These are phyloP conservation scores for Paragorgia papillata DNA, from an alignment of 92 coral and sea anemone genomes.

Conservation along the genomic window DNA sequence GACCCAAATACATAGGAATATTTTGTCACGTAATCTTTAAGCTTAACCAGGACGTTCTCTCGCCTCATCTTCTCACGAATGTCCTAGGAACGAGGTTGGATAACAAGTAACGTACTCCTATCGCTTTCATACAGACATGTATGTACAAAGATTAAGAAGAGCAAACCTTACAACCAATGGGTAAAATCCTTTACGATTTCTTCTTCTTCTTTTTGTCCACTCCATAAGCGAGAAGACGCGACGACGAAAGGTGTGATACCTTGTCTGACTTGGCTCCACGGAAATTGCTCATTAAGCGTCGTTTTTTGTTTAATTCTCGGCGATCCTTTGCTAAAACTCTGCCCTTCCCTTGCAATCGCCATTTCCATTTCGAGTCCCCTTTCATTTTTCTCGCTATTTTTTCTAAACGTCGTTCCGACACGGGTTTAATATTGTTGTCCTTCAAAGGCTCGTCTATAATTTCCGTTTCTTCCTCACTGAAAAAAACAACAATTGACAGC, in stretches of 20 bases:
- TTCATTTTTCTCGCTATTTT: constrained; percentile 36
- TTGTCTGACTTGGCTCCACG: constrained; percentile 80
- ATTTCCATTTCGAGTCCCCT: constrained; percentile 47
- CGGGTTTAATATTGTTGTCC: constrained; percentile 3
- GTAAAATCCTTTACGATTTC: not conserved
- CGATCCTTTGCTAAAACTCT: constrained; percentile 61
- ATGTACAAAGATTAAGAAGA: too few species aligned
- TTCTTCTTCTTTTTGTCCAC: constrained; percentile 76
- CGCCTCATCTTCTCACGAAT: too few species aligned
- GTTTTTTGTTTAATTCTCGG: constrained; percentile 68
- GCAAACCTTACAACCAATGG: too few species aligned
- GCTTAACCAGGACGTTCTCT: too few species aligned
- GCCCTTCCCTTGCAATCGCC: constrained; percentile 46
- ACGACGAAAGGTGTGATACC: constrained; percentile 75
- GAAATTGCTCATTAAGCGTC: constrained; percentile 70
- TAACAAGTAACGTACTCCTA: too few species aligned
- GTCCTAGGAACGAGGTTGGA: too few species aligned
- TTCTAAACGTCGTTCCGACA: constrained; percentile 20
- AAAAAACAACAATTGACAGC: not conserved
- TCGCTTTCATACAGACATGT: too few species aligned
- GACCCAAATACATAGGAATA: too few species aligned
- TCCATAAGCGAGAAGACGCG: constrained; percentile 89
- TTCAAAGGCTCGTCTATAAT: not conserved
- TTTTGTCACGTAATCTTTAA: too few species aligned
- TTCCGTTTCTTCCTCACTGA: not conserved